Base-by-base conservation (phyloP, 1,140 invertebrate species). In the Drosophila paulistorum region DNA sequence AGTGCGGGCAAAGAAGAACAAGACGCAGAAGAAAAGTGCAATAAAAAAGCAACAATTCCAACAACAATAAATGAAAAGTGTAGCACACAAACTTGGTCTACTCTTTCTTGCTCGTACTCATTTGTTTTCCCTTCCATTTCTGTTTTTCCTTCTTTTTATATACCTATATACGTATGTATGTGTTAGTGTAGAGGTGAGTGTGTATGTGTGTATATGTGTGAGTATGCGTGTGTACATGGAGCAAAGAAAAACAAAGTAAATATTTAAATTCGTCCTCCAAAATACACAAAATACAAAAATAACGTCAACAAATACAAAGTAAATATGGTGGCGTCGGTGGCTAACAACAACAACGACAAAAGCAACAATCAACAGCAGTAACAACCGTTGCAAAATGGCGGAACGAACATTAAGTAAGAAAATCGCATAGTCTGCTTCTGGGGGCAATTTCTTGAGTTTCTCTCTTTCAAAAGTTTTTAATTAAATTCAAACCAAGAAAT, bases 261-360 rank as follows among this genome's bases (percentile, higher is more conserved):
- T 86, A 86, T 79, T 87, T 82, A 76, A 86, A 81, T 81, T 79
- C 74, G 71, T 78, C 68, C 74, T 45, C 67, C 63, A 68, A 65
- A 68, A 66, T 45, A 71, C 59, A 85, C 78, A 85, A 86, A 70
- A 81, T 57, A 85, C 78, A 85, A 86, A 72, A 81, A 71, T 71
- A 84, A 77, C 58, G 77, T 77, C 72, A 84, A 77, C 77, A 85
- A 84, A 84, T 74, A 77, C 70, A 70, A 83, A 74, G 80, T 83
- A 82, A 82, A 82, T 82, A 74, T 82, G 66, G 71, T 66, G 74
- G 64, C 55, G 39, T 51, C 33, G 57, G 35, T 37, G 70, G 70
- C 65, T 57, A 35, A 55, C 45, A 51, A 17, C n/a, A 67, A 57
- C 59, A 77, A 35, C 41, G 37, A 39, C 35, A 14, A 35, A n/a